Base-by-base conservation (phyloP, 2,888 invertebrate species). In the Parasteatoda lunata region DNA sequence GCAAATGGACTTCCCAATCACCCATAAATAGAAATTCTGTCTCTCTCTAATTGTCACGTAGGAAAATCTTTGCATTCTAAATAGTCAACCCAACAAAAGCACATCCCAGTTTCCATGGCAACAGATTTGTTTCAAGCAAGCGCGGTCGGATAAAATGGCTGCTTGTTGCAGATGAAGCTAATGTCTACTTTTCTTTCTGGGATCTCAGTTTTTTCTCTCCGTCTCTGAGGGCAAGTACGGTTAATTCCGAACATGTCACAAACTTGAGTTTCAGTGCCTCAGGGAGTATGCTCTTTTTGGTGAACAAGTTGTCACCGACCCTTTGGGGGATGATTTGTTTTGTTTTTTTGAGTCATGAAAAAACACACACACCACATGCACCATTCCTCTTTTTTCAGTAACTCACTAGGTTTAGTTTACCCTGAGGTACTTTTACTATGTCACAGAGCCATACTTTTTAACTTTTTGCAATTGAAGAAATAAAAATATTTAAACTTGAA, bases 241-340 rank as follows among this genome's bases (percentile, higher is more conserved):
- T 80, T 85, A 85, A 85, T 85, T 85, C 85, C 75, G 66, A 80
- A 85, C 85, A 80, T 85, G 85, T 85, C 85, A 80, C 85, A 85
- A 85, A 85, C 85, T 85, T 85, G 79, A 85, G 85, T 80, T 80
- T 85, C 47, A 80, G 70, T 71, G 76, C 85, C 85, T 76, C 65
- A 48, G 85, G 85, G 85, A 76, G n/a, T 13, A 71, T 80, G 80
- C 80, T 85, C 64, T 76, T 85, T 59, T 30, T 79, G 65, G 75
- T 13, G 71, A 85, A 85, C 85, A 85, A 85, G 79, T 85, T 85
- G 85, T 85, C 85, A 85, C 79, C 54, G 80, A 85, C 76, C 85
- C 79, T 71, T n/a, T 11, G 77, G 77, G 77, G 30, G 65, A 51
- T 69, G 70, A 59, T 64, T 59, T 66, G 66, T 81, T 81, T 81